These are phyloP conservation scores for Heterodera carotae DNA, from an alignment of 1,140 invertebrate species.

Conservation along the genomic window DNA sequence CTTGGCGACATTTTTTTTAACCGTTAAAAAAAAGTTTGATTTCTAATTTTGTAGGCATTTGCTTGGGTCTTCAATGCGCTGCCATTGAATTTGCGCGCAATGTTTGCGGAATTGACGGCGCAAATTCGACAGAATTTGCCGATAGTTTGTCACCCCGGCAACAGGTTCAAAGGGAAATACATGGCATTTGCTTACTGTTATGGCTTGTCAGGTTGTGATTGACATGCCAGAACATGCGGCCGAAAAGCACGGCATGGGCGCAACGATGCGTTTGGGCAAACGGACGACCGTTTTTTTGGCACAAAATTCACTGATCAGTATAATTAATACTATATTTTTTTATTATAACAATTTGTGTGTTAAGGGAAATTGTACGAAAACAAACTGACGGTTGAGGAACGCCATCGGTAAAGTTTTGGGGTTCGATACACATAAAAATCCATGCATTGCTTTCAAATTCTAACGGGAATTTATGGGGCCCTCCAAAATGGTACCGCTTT, in stretches of 20 bases:
- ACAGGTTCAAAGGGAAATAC: slow-evolving; percentile 29
- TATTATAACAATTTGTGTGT: slow-evolving; percentile 19
- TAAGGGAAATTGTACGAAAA: slow-evolving; percentile 51
- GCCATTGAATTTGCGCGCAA: slow-evolving; percentile 94
- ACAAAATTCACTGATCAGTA: slow-evolving; percentile 52
- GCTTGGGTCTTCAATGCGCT: slow-evolving; percentile 91
- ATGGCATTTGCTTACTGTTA: background rate
- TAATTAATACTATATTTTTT: background rate
- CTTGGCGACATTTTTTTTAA: no score
- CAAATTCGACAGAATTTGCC: slow-evolving; percentile 85
- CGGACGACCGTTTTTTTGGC: slow-evolving; percentile 79
- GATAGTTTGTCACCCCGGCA: slow-evolving; percentile 69
- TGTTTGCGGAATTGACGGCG: slow-evolving; percentile 76
- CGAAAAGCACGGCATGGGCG: slow-evolving; percentile 77
- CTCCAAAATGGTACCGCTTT: no score
- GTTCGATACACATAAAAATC: no score
- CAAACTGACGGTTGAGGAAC: slow-evolving; percentile 81
- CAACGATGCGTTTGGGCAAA: slow-evolving; percentile 94
- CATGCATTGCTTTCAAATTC: no score
- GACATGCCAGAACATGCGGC: slow-evolving; percentile 99
- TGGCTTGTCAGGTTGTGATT: slow-evolving; percentile 72
- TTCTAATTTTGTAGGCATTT: slow-evolving; percentile 73
- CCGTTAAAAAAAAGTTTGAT: slow-evolving; percentile 55
- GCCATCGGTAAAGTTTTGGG: slow-evolving; percentile 89
- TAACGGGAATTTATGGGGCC: no score